Percentiles rank a stretch among this genome's conserved stretches.
phyloP scores from a whole-genome alignment of 2,113 vertebrate genomes.

The Aegotheles bennettii region DNA sequence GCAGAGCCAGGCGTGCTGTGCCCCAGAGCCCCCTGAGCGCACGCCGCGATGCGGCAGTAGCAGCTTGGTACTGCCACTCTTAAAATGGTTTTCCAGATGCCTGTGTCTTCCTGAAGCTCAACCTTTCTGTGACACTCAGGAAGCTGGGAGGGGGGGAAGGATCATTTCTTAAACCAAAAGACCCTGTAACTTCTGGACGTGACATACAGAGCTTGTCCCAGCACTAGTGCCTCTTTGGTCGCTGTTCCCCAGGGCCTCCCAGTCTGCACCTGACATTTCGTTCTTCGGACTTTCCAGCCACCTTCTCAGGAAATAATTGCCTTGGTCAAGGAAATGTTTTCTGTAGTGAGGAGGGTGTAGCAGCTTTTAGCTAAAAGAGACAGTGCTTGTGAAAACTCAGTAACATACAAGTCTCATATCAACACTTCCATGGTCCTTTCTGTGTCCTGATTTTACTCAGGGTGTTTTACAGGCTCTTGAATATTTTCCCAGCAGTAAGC shows the following conservation, averaged over 20 bases:
- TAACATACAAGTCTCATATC: not conserved
- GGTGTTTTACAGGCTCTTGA: not conserved
- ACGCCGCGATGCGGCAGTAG: accelerated
- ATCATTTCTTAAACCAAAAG: not conserved
- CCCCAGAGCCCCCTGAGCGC: accelerated
- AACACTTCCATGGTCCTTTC: not conserved
- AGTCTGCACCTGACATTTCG: not conserved
- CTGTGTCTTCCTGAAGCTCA: not conserved
- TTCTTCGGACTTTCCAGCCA: not conserved
- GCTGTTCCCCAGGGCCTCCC: not conserved
- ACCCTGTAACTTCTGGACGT: not conserved
- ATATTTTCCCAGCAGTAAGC: not conserved
- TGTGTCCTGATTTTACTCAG: not conserved
- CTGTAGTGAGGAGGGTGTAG: not conserved
- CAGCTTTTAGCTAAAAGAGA: not conserved
- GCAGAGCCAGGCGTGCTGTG: not conserved
- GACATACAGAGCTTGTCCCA: accelerated
- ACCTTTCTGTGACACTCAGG: not conserved
- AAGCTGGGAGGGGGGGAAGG: not conserved
- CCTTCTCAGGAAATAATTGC: not conserved
- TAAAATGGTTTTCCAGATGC: not conserved
- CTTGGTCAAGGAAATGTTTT: not conserved
- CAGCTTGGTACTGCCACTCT: not conserved
- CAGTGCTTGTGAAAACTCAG: not conserved
- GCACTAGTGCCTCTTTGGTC: not conserved